Conservation (phyloP, 2,797 vertebrate genomes). For the Phylloscopus collybita region DNA sequence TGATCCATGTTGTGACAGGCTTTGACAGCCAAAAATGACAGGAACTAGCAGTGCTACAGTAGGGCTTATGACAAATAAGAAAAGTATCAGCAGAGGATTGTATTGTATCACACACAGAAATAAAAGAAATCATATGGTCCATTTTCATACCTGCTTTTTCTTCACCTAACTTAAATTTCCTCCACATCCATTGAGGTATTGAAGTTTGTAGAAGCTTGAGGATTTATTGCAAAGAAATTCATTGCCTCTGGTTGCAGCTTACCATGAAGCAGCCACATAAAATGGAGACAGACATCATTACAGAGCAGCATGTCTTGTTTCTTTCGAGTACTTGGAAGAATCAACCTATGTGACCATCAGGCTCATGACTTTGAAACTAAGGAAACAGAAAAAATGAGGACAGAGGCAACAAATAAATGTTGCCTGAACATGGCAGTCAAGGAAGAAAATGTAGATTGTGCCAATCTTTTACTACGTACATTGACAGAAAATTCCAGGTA, state of each 20-base stretch:
- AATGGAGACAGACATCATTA: background rate
- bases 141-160: background rate
- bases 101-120: constrained; percentile 39
- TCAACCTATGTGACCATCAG: fast-evolving
- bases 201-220: background rate
- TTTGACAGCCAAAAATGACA: constrained; percentile 72
- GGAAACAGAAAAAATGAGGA: background rate
- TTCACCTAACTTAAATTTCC: background rate
- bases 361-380: background rate
- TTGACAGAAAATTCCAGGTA: background rate
- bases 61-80: constrained; percentile 73
- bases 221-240: background rate
- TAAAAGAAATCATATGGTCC: background rate
- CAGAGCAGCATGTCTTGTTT: background rate
- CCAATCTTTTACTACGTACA: background rate
- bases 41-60: constrained; percentile 76
- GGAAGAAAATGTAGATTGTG: background rate
- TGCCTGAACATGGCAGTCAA: background rate
- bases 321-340: background rate
- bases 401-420: background rate
- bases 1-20: constrained; percentile 79
- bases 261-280: background rate
- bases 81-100: constrained; percentile 73
- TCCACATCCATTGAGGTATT: background rate
- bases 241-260: background rate